Evolutionary conservation across 2,797 vertebrate species (phyloP), one percentile per base, ranked within the genome.

Genomic region (Falco novaeseelandiae): DNA sequence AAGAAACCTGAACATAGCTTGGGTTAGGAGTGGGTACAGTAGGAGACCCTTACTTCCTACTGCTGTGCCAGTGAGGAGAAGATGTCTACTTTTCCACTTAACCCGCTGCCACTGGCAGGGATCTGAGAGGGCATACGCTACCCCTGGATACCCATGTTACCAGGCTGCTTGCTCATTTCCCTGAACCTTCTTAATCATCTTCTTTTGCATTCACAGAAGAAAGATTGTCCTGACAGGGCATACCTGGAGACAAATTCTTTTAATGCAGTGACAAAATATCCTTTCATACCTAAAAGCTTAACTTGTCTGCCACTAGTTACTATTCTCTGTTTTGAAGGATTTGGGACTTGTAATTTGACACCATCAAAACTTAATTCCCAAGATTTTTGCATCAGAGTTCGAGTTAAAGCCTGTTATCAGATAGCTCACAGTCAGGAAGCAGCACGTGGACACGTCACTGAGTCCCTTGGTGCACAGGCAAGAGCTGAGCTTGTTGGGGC

Each of bases 21-120:
- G 87, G 94, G 80, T 94, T 94, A 96, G 63, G 71, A 87, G 17
- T 26, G 65, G 77, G 55, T 93, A 87, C 93, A 96, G 84, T 80
- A 90, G 63, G 57, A 84, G 57, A 67, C 42, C 55, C 65, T 91
- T 78, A 83, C 36, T 57, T 93, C 74, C 90, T 89, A 63, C 85
- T 94, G 88, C 26, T 94, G 26, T 4, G 0, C 27, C 81, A 71
- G 51, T 48, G 57, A 90, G 59, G 46, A 91, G 42, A 55, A 65
- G 51, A 55, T 49, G 30, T 71, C 57, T 73, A 21, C 57, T 81
- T 87, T 90, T 78, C 72, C 82, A 78, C 72, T 97, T 85, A 92
- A 83, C 54, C 49, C 55, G 38, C 70, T 83, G 78, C 83, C 59
- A 46, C 63, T 1, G 0, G 40, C 69, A 80, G 78, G 67, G 88